Evolutionary conservation across 1,140 invertebrate genomes (phyloP), one percentile per base, ranked within the genome.

Genomic region (Teleogryllus occipitalis): DNA sequence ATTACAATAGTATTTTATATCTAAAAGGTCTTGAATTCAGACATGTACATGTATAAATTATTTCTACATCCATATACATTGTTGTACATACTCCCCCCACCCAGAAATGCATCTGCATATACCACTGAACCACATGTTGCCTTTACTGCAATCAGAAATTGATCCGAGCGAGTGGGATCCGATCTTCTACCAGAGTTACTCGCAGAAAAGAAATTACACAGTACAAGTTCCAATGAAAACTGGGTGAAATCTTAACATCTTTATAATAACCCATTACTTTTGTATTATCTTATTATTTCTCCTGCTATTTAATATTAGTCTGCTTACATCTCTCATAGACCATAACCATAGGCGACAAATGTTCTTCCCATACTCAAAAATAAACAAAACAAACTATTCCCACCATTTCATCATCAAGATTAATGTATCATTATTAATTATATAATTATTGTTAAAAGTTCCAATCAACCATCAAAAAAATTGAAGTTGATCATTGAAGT

Each of bases 381-480:
- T 18, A 47, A 77, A 48, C 47, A 48, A 48, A 47, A 48, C 48
- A 48, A 47, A 48, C 48, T n/a, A 49, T 22, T 18, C 47, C n/a
- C 12, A 10, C 76, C 15, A 48, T 54, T 18, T 47, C 47, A 48
- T 21, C 47, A n/a, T 77, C 47, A 21, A 48, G 48, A 27, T 21
- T 48, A 8, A 49, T 77, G 76, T 48, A 47, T 77, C 76, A 48
- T 48, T 21, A 77, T 47, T 47, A 77, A 77, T 54, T 48, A 77
- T 18, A 77, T 77, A 47, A 77, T 54, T 77, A 48, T 48, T 48
- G 22, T 18, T 48, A 77, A 48, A 21, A 77, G 54, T 65, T 65
- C 54, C 54, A 65, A 65, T 65, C 54, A 65, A 65, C 54, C 54
- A 65, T 65, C 54, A 65, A 65, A 65, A 65, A 65, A 65, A 65